Percentiles rank a stretch among this genome's conserved stretches.
phyloP scores from a whole-genome alignment of 2,888 invertebrate species.

The Eulithis prunata region DNA sequence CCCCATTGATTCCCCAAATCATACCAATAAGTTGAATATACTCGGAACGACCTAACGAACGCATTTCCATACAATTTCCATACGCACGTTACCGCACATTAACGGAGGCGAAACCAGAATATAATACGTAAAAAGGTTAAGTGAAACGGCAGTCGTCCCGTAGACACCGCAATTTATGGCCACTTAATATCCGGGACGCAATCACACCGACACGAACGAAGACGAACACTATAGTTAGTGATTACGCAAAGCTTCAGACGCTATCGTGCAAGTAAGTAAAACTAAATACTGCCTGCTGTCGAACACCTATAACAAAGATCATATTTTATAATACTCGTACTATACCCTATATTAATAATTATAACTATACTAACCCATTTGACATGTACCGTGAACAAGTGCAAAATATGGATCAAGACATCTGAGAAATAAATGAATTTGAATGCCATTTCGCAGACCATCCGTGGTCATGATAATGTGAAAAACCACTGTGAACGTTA shows the following conservation, averaged over 20 bases:
- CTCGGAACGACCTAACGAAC: constrained; percentile 20
- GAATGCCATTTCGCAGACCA: too few relatives aligned
- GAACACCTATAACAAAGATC: too few relatives aligned
- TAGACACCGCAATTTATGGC: constrained; percentile 60
- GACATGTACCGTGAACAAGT: too few relatives aligned
- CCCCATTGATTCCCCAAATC: constrained; percentile 3
- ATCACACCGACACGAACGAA: constrained; percentile 35
- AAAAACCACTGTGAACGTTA: too few relatives aligned
- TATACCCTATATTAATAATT: too few relatives aligned
- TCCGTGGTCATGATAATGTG: too few relatives aligned
- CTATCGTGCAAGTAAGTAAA: too few relatives aligned
- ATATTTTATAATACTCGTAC: too few relatives aligned
- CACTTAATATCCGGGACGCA: constrained; percentile 57
- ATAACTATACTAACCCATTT: too few relatives aligned
- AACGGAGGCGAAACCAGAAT: constrained; percentile 50
- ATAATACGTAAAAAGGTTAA: constrained; percentile 61
- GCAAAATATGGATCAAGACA: too few relatives aligned
- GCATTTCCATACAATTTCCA: constrained; percentile 33
- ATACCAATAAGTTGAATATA: constrained; percentile 20
- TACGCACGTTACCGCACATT: constrained; percentile 37
- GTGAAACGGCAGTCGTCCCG: constrained; percentile 62
- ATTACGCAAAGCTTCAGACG: not conserved
- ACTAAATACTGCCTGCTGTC: too few relatives aligned
- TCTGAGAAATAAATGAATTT: too few relatives aligned
- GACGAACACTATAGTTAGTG: not conserved